Evolutionary conservation across 1,140 invertebrate genomes (phyloP).

Genomic region (Aphaenogaster floridana): DNA sequence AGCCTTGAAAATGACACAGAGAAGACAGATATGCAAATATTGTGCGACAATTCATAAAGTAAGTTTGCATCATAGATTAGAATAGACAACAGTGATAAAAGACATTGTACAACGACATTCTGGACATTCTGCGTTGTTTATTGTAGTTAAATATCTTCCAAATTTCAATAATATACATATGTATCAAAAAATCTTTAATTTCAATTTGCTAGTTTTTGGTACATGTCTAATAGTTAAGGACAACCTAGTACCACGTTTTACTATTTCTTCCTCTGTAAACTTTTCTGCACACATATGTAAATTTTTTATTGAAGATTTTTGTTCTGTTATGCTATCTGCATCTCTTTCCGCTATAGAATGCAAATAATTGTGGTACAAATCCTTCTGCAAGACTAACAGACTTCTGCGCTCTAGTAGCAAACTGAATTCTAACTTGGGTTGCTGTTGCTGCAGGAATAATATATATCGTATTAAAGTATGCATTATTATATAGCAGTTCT

Average conservation of each 20-base stretch:
- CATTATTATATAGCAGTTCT: background rate
- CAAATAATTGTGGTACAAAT: slow-evolving; percentile 94
- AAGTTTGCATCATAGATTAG: slow-evolving; percentile 38
- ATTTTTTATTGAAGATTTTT: slow-evolving; percentile 89
- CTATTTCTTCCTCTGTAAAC: slow-evolving; percentile 87
- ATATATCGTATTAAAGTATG: background rate
- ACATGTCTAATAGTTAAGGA: slow-evolving; percentile 98
- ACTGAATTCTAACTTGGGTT: slow-evolving; percentile 87
- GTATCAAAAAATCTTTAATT: slow-evolving; percentile 88
- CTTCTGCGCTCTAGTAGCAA: slow-evolving; percentile 95
- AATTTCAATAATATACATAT: slow-evolving; percentile 21
- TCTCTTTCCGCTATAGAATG: slow-evolving; percentile 95
- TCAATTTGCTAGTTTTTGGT: slow-evolving; percentile 95
- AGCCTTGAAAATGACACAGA: slow-evolving; percentile 87
- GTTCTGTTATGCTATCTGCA: slow-evolving; percentile 90
- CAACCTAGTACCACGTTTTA: slow-evolving; percentile 92
- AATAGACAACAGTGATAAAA: background rate
- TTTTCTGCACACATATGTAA: slow-evolving; percentile 88
- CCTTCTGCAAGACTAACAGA: slow-evolving; percentile 94
- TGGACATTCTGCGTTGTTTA: slow-evolving; percentile 22
- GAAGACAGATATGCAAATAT: slow-evolving; percentile 78
- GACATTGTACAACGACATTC: background rate
- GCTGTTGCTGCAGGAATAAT: slow-evolving; percentile 79
- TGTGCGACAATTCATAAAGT: slow-evolving; percentile 57
- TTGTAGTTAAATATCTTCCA: background rate